A percentile compares a stretch with the other conserved stretches of the same genome.
Evolutionary conservation across 2,797 vertebrate species (phyloP).

Genomic region (Brachymystax lenok): DNA sequence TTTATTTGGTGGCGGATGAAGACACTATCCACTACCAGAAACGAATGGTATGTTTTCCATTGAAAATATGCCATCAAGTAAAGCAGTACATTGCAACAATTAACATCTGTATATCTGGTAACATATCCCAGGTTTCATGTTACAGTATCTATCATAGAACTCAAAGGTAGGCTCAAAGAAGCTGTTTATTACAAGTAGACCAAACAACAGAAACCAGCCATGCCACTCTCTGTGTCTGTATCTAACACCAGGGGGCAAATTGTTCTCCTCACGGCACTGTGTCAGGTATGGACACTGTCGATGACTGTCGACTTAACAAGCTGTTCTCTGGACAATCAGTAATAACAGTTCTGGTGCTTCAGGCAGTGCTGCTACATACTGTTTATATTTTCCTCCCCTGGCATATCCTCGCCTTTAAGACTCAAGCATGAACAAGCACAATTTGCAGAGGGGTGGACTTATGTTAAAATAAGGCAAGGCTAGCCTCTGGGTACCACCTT

Average conservation of each 20-base stretch:
- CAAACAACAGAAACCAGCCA: background rate
- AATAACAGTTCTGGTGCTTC: conserved; percentile 35
- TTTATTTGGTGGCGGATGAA: conserved; percentile 1
- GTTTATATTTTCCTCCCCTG: conserved; percentile 39
- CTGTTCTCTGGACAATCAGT: conserved; percentile 41
- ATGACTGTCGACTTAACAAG: conserved; percentile 15
- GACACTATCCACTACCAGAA: background rate
- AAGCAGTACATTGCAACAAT: background rate
- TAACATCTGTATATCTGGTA: background rate
- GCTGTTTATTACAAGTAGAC: background rate
- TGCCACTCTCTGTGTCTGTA: background rate
- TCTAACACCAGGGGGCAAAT: background rate
- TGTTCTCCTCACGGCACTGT: background rate
- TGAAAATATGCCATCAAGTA: background rate
- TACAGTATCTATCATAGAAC: background rate
- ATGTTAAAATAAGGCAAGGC: background rate
- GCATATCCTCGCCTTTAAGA: conserved; percentile 2
- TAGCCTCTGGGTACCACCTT: background rate
- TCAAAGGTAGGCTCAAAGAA: background rate
- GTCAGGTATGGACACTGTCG: conserved; percentile 11
- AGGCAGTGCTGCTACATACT: conserved; percentile 31
- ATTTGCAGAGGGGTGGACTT: background rate
- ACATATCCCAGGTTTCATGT: background rate
- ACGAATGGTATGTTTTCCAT: background rate
- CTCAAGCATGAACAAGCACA: background rate